A percentile compares a stretch with the other conserved stretches of the same genome.
phyloP scores from a whole-genome alignment of 2,888 invertebrate species.

The Pyrgus malvae region DNA sequence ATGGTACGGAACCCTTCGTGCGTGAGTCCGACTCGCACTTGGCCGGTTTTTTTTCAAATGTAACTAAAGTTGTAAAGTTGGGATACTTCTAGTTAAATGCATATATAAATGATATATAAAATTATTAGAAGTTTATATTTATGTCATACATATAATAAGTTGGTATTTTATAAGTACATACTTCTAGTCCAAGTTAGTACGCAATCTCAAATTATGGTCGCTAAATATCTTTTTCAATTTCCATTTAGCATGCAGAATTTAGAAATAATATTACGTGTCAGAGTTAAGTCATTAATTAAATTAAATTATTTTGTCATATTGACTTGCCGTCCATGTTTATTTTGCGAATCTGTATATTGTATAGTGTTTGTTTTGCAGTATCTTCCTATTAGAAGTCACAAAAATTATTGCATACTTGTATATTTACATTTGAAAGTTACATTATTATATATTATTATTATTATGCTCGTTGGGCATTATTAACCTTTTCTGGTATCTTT shows the following conservation, averaged over 20 bases:
- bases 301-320: constrained; percentile 48
- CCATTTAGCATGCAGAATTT: constrained; percentile 20
- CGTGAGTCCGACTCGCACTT: no score
- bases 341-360: constrained; percentile 61
- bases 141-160: no score
- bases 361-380: constrained; percentile 48
- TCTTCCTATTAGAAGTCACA: constrained; percentile 47
- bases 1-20: no score
- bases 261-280: constrained; percentile 17
- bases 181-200: no score
- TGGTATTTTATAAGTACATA: no score
- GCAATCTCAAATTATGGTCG: no score
- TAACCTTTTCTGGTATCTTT: constrained; percentile 52
- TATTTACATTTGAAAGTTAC: constrained; percentile 49
- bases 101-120: no score
- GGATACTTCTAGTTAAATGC: no score
- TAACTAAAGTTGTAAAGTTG: no score
- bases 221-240: constrained; percentile 6
- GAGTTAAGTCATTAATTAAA: constrained; percentile 23
- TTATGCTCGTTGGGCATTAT: constrained; percentile 63
- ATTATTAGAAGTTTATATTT: no score
- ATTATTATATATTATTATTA: constrained; percentile 40
- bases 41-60: no score
- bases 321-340: constrained; percentile 76
- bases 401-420: constrained; percentile 42